Percentiles rank a stretch among this genome's conserved stretches.
Evolutionary conservation across 1,140 invertebrate species (phyloP).

Genomic region (Caenorhabditis brenneri): DNA sequence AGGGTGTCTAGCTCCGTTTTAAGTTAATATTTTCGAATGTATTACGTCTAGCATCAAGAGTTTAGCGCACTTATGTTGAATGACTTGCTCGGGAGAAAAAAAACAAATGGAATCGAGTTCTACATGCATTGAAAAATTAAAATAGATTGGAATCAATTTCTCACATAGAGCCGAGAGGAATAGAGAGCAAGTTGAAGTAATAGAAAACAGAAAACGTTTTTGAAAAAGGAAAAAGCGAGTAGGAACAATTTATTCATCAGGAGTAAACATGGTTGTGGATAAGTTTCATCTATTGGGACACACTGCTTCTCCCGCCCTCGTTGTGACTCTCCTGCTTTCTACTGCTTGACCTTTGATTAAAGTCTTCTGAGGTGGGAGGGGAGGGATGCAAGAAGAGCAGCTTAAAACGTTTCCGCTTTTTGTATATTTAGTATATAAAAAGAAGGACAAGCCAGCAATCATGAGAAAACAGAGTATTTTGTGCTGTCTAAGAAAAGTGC

Average conservation of each 20-base stretch:
- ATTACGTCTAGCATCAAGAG: too few relatives aligned
- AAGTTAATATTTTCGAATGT: too few relatives aligned
- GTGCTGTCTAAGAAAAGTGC: too few relatives aligned
- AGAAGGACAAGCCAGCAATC: neutral
- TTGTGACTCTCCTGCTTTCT: too few relatives aligned
- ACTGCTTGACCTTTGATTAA: slow-evolving; percentile 40
- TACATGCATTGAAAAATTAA: too few relatives aligned
- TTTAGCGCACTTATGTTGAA: too few relatives aligned
- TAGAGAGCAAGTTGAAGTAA: neutral
- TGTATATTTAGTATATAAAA: neutral
- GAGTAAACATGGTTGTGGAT: slow-evolving; percentile 39
- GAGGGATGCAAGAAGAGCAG: neutral
- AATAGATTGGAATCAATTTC: neutral
- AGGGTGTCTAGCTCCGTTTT: too few relatives aligned
- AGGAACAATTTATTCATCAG: slow-evolving; percentile 38
- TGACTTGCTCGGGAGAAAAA: too few relatives aligned
- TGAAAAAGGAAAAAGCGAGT: slow-evolving; percentile 1
- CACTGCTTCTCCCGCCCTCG: neutral
- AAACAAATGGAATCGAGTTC: too few relatives aligned
- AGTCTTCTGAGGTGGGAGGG: slow-evolving; percentile 12
- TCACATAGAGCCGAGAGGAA: too few relatives aligned
- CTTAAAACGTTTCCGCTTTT: neutral
- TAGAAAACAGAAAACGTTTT: neutral
- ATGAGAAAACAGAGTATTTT: too few relatives aligned
- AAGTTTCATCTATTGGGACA: slow-evolving; percentile 25